These are phyloP conservation scores for Enteromius anoplus DNA, from an alignment of 2,797 vertebrate genomes.

Conservation along the genomic window DNA sequence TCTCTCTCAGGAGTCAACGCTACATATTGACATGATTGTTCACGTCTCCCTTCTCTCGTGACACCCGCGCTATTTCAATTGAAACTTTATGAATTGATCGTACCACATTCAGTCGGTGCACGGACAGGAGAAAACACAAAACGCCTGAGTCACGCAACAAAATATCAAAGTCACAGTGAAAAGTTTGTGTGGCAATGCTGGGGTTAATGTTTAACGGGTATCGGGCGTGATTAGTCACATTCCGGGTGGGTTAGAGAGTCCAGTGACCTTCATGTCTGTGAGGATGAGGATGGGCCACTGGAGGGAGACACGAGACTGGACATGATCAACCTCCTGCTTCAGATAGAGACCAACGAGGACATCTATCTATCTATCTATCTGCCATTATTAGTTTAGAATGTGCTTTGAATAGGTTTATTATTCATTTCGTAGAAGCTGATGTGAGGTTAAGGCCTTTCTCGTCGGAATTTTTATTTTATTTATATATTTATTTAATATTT, in stretches of 20 bases:
- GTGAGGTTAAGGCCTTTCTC: too few species aligned
- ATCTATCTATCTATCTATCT: too few species aligned
- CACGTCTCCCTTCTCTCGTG: too few species aligned
- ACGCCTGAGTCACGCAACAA: not conserved
- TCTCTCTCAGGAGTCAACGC: too few species aligned
- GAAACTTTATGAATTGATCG: not conserved
- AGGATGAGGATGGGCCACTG: slow-evolving; percentile 1
- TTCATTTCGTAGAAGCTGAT: too few species aligned
- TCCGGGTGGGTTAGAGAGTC: not conserved
- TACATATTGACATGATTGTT: not conserved
- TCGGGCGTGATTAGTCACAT: not conserved
- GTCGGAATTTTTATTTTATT: too few species aligned
- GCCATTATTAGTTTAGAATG: too few species aligned
- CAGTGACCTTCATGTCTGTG: not conserved
- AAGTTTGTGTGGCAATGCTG: not conserved
- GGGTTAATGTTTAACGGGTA: slow-evolving; percentile 2
- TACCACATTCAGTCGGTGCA: too few species aligned
- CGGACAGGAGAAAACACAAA: not conserved
- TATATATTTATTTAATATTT: too few species aligned
- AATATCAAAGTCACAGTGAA: not conserved
- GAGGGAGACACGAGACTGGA: slow-evolving; percentile 15
- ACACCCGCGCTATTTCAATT: not conserved
- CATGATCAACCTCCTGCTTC: not conserved
- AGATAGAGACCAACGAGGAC: too few species aligned
- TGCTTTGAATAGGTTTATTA: too few species aligned